Percentiles rank a stretch among this genome's conserved stretches.
phyloP scores from a whole-genome alignment of 2,797 vertebrate species.

The Macropus fuliginosus region DNA sequence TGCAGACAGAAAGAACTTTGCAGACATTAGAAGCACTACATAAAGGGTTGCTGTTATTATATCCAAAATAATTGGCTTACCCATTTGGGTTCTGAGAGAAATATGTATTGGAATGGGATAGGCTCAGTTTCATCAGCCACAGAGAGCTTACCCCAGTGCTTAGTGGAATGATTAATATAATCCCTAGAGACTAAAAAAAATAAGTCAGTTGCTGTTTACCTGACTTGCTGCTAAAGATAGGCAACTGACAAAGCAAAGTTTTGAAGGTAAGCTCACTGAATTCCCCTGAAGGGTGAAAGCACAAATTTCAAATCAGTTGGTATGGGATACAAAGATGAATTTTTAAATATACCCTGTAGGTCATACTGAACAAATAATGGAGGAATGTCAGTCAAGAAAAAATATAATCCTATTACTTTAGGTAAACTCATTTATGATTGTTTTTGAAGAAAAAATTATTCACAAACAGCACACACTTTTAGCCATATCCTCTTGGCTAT shows the following conservation, averaged over 20 bases:
- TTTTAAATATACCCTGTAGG: not conserved
- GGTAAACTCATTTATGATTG: not conserved
- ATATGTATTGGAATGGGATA: not conserved
- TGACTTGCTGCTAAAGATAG: slow-evolving; percentile 10
- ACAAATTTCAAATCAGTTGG: not conserved
- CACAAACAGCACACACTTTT: not conserved
- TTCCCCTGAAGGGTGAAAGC: not conserved
- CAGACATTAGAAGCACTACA: not conserved
- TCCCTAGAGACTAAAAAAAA: slow-evolving; percentile 24
- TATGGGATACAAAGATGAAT: not conserved
- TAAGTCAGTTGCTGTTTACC: slow-evolving; percentile 20
- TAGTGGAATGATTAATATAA: not conserved
- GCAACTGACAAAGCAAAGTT: not conserved
- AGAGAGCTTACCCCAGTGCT: not conserved
- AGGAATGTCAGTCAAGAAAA: not conserved
- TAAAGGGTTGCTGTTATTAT: not conserved
- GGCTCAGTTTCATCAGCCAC: slow-evolving; percentile 9
- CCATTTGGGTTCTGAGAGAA: slow-evolving; percentile 11
- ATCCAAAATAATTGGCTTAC: not conserved
- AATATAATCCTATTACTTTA: not conserved
- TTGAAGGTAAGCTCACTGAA: not conserved
- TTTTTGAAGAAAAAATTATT: not conserved
- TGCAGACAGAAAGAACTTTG: not conserved
- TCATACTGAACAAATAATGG: not conserved
- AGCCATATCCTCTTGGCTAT: not conserved